Conservation (phyloP, 53 echinoderm and acorn worm genomes). For the Echinarachnius parma region DNA sequence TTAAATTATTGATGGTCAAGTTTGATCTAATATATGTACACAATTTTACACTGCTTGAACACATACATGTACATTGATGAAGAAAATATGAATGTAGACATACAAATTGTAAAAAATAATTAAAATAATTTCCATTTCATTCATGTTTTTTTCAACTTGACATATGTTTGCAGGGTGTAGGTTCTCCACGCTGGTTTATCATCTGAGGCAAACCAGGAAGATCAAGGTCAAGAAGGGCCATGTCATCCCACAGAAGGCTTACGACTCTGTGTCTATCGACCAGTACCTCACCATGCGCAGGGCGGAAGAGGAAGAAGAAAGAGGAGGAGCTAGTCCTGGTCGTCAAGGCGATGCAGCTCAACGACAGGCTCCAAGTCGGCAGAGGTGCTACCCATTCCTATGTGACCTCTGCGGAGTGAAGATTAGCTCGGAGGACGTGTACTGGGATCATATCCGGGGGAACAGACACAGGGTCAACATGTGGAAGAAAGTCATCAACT, state of each 20-base stretch:
- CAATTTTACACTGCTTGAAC: no score
- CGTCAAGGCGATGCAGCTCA: not conserved
- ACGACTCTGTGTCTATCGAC: constrained; percentile 34
- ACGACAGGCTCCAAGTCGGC: not conserved
- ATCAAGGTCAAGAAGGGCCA: constrained; percentile 19
- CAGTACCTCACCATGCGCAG: constrained; percentile 22
- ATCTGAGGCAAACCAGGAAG: constrained; percentile 21
- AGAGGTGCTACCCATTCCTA: constrained; percentile 54
- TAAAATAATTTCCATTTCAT: no score
- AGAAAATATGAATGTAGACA: no score
- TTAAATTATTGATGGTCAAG: no score
- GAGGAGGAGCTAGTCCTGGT: not conserved
- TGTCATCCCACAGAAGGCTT: constrained; percentile 24
- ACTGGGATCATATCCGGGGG: constrained; percentile 58
- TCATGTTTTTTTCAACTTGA: no score
- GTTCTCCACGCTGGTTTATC: constrained; percentile 17
- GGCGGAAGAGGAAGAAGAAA: constrained; percentile 10
- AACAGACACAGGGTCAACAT: constrained; percentile 59
- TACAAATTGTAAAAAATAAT: no score
- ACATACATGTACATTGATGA: no score
- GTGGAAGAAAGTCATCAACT: constrained; percentile 57
- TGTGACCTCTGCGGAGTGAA: constrained; percentile 59
- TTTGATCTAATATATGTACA: no score
- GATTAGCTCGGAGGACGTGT: constrained; percentile 55
- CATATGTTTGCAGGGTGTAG: constrained; percentile 32